Percentiles rank a stretch among this genome's conserved stretches.
Evolutionary conservation across 37 sponge, comb jelly and placozoan genomes (phyloP).

Genomic region (Diacarnus erythraeanus): DNA sequence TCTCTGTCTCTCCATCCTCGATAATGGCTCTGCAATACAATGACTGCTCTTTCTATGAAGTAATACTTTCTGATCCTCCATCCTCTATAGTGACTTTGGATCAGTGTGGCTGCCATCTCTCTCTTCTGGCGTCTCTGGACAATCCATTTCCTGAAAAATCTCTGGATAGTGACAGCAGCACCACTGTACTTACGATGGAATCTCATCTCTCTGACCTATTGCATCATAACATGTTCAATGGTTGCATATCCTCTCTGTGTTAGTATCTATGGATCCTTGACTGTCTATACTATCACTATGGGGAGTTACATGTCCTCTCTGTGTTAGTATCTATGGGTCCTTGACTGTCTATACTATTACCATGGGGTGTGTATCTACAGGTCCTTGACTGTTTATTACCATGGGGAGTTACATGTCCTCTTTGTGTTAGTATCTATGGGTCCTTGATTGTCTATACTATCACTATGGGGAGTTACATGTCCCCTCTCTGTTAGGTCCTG

Average conservation of each 20-base stretch:
- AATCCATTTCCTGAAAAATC: conserved; percentile 65
- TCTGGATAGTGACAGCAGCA: conserved; percentile 60
- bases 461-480: too few species aligned
- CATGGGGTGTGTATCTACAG: too few species aligned
- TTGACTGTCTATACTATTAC: too few species aligned
- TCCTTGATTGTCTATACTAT: too few species aligned
- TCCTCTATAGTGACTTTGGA: conserved; percentile 33
- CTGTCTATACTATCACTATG: too few species aligned
- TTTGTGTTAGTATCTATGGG: too few species aligned
- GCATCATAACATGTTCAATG: not conserved
- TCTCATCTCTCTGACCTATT: conserved; percentile 11
- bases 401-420: too few species aligned
- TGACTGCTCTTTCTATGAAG: not conserved
- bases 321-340: too few species aligned
- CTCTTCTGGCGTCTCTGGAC: conserved; percentile 24
- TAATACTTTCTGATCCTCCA: conserved; percentile 53
- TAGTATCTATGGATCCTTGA: too few species aligned
- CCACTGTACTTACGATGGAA: not conserved
- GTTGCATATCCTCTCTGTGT: not conserved
- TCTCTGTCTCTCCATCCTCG: conserved; percentile 60
- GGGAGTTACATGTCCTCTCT: too few species aligned
- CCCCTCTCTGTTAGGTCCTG: too few species aligned
- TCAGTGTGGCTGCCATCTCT: not conserved
- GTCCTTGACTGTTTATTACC: too few species aligned
- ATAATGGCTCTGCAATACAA: conserved; percentile 12